A percentile compares a stretch with the other conserved stretches of the same genome.
Evolutionary conservation across 2,113 vertebrate species (phyloP).

Genomic region (Ptychochromis oligacanthus): DNA sequence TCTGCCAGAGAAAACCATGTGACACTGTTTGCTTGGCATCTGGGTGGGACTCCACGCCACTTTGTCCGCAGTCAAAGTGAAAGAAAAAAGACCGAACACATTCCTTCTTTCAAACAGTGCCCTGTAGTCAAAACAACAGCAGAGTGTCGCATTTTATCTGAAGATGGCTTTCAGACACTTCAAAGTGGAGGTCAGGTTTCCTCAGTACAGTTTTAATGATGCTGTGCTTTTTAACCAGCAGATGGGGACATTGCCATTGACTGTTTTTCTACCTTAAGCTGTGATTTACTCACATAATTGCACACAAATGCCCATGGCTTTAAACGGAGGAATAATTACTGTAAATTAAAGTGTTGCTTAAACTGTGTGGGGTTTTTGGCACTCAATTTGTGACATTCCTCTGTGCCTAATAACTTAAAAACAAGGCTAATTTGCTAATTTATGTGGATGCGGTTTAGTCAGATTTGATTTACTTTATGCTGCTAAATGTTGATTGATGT

Average conservation of each 20-base stretch:
- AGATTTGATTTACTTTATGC: neutral
- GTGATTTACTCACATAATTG: neutral
- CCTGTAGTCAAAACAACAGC: slow-evolving; percentile 52
- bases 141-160: slow-evolving; percentile 11
- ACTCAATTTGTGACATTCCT: neutral
- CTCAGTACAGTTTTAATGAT: neutral
- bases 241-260: slow-evolving; percentile 51
- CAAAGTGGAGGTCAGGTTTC: neutral
- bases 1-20: slow-evolving; percentile 30
- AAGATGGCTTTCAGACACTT: neutral
- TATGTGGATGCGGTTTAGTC: neutral
- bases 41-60: slow-evolving; percentile 25
- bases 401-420: neutral
- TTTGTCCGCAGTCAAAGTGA: slow-evolving; percentile 15
- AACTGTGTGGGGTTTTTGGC: neutral
- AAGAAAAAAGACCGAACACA: slow-evolving; percentile 42
- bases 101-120: slow-evolving; percentile 20
- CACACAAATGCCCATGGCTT: neutral
- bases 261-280: neutral
- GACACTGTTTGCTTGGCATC: slow-evolving; percentile 44
- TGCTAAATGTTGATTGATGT: neutral
- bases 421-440: neutral
- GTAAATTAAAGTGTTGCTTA: neutral
- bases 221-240: slow-evolving; percentile 46
- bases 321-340: neutral